Conservation (phyloP, 2,888 invertebrate species). For the Drosophila prostipennis region DNA sequence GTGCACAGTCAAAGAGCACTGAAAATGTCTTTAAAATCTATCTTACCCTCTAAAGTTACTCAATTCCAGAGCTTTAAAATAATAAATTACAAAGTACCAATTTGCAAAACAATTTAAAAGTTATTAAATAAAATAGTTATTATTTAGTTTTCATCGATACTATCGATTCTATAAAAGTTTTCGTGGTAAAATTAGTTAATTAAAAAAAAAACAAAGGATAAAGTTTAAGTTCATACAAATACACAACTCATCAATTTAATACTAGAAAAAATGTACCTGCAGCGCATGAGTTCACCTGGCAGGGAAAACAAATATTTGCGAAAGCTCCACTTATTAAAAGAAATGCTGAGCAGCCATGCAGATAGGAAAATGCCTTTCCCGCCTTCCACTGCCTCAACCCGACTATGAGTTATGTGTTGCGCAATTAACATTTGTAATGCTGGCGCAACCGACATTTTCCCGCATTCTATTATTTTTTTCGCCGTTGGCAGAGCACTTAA, state of each 20-base stretch:
- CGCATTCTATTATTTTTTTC: conserved; percentile 25
- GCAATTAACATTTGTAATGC: conserved; percentile 77
- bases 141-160: no score
- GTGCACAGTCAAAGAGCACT: background rate
- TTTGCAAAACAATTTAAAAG: background rate
- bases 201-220: no score
- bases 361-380: conserved; percentile 13
- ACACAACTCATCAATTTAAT: no score
- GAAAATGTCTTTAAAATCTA: background rate
- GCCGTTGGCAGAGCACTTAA: conserved; percentile 72
- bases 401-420: conserved; percentile 74
- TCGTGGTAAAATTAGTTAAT: no score
- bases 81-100: no score
- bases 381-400: background rate
- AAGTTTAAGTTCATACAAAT: no score
- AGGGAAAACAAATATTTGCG: conserved; percentile 7
- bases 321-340: conserved; percentile 1
- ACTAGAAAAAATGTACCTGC: background rate
- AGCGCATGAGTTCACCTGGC: background rate
- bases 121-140: no score
- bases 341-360: conserved; percentile 20
- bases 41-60: background rate
- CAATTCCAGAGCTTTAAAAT: no score
- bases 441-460: conserved; percentile 67
- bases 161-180: no score